Conservation (phyloP, 2,888 invertebrate species). For the Invenusta paracnida region DNA sequence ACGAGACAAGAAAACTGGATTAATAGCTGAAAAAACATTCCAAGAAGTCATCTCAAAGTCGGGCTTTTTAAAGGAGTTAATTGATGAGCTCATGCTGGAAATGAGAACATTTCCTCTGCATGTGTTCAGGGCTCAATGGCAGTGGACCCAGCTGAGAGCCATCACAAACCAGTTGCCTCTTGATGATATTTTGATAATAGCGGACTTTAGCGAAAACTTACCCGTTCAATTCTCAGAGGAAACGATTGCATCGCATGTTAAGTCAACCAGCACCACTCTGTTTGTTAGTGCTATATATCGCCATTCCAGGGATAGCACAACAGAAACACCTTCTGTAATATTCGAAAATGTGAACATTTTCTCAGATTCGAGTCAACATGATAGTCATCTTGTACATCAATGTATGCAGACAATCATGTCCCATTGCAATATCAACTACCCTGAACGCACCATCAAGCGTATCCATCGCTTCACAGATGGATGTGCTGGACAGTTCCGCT, state of each 20-base stretch:
- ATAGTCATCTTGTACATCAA: not conserved
- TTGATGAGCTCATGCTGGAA: not conserved
- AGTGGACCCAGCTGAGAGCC: not conserved
- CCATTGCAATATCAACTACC: not conserved
- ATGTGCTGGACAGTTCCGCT: not conserved
- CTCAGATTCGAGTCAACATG: not conserved
- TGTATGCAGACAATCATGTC: not conserved
- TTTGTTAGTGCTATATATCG: not conserved
- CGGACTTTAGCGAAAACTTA: not conserved
- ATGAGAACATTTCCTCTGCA: not conserved
- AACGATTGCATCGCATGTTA: not conserved
- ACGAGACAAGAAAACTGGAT: not conserved
- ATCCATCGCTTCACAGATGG: not conserved
- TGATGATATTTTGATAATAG: not conserved
- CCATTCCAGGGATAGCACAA: not conserved
- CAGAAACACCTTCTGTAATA: not conserved
- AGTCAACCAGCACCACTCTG: not conserved
- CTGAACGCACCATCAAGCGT: not conserved
- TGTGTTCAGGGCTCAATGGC: not conserved
- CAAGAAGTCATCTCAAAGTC: not conserved
- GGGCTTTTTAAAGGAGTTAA: not conserved
- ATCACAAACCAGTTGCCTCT: not conserved
- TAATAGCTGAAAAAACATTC: not conserved
- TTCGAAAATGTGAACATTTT: slow-evolving; percentile 5
- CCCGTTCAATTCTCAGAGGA: not conserved